These are phyloP conservation scores for Cyclophora albipunctata DNA, from an alignment of 2,888 invertebrate species.

Conservation along the genomic window DNA sequence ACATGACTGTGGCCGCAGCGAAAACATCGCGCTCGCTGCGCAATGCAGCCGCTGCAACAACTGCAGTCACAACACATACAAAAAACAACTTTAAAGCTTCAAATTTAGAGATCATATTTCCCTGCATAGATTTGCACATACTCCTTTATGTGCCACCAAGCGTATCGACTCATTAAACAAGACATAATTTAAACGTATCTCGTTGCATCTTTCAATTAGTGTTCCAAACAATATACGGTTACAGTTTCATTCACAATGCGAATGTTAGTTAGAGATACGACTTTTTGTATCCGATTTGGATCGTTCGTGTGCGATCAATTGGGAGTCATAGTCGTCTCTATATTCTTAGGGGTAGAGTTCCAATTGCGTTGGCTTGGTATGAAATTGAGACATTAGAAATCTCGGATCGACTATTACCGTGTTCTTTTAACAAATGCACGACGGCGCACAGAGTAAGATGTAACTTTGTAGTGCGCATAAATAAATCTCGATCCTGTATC, in stretches of 20 bases:
- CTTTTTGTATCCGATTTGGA: conserved; percentile 29
- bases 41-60: conserved; percentile 17
- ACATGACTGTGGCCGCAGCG: conserved; percentile 72
- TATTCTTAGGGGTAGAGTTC: conserved; percentile 24
- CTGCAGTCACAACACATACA: conserved; percentile 3
- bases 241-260: conserved; percentile 32
- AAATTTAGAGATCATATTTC: conserved; percentile 17
- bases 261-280: conserved; percentile 23
- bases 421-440: conserved; percentile 74
- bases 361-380: conserved; percentile 23
- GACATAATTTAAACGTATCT: conserved; percentile 67
- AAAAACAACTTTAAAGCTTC: no score
- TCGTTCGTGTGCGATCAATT: conserved; percentile 43
- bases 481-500: conserved; percentile 60
- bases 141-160: conserved; percentile 20
- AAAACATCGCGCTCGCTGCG: conserved; percentile 65
- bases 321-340: conserved; percentile 29
- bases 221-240: conserved; percentile 24
- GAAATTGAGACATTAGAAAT: conserved; percentile 75
- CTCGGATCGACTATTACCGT: conserved; percentile 67
- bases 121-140: conserved; percentile 12
- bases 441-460: conserved; percentile 65
- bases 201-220: conserved; percentile 30
- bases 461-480: conserved; percentile 67
- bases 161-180: conserved; percentile 71